Percentiles rank a stretch among this genome's conserved stretches.
Conservation (phyloP, 2,888 invertebrate species). For the Caenorhabditis angaria region DNA sequence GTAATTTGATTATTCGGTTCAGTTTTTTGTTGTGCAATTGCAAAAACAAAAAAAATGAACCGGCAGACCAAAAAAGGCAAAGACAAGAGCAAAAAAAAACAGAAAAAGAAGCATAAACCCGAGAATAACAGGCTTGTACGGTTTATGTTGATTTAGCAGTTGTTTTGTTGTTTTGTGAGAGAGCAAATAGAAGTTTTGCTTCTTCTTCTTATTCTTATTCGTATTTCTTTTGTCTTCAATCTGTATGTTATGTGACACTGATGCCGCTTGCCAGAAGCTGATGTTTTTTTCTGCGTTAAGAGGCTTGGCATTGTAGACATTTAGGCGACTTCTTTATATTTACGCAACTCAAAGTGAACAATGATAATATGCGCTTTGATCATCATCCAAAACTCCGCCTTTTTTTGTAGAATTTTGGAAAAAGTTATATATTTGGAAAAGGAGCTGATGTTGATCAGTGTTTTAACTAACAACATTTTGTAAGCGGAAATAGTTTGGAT, state of each 20-base stretch:
- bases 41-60: neutral
- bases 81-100: neutral
- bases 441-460: no score
- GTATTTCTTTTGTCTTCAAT: neutral
- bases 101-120: neutral
- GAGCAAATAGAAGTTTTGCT: slow-evolving; percentile 1
- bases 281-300: neutral
- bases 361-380: no score
- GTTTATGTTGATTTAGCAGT: slow-evolving; percentile 4
- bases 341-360: no score
- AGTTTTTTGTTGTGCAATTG: no score
- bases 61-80: neutral
- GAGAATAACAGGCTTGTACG: neutral
- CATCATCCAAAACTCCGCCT: no score
- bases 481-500: no score
- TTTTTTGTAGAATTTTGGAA: no score
- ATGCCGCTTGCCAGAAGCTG: no score
- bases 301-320: slow-evolving; percentile 3
- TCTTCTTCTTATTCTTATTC: neutral
- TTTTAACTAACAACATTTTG: no score
- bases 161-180: neutral
- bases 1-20: neutral
- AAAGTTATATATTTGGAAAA: no score
- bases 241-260: neutral
- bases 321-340: no score